Evolutionary conservation across 1,140 invertebrate species (phyloP).

Genomic region (Neotoxoptera formosana): DNA sequence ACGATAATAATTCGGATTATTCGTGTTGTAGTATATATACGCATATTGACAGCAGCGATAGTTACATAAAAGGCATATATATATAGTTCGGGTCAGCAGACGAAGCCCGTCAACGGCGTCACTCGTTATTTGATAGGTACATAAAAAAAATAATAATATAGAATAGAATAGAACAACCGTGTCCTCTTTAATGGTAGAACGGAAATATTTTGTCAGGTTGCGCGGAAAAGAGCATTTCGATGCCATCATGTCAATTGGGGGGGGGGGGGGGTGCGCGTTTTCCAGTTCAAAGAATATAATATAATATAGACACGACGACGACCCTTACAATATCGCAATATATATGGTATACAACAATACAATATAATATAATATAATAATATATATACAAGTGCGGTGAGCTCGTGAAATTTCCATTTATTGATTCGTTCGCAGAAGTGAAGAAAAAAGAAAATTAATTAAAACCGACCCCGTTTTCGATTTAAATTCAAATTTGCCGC

Average conservation of each 20-base stretch:
- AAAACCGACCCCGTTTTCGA: constrained; percentile 51
- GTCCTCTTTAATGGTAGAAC: background rate
- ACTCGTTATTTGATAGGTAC: constrained; percentile 32
- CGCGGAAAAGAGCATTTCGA: constrained; percentile 39
- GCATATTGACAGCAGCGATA: background rate
- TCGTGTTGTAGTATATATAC: background rate
- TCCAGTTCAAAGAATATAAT: constrained; percentile 47
- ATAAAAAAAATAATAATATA: background rate
- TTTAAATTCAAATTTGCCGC: constrained; percentile 55
- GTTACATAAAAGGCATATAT: constrained; percentile 44
- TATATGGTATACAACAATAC: background rate
- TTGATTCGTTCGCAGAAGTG: constrained; percentile 37
- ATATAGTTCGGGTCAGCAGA: constrained; percentile 48
- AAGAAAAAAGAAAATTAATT: constrained; percentile 47
- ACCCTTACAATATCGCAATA: constrained; percentile 15
- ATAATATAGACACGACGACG: background rate
- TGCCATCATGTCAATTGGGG: background rate
- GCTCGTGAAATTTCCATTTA: constrained; percentile 44
- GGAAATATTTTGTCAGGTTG: constrained; percentile 21
- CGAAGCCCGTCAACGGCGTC: constrained; percentile 51
- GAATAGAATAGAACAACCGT: background rate
- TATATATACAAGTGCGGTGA: background rate
- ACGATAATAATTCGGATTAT: background rate
- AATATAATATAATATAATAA: constrained; percentile 23
- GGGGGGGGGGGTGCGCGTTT: background rate